Conservation (phyloP, 2,113 vertebrate genomes). For the Stigmatopora argus region DNA sequence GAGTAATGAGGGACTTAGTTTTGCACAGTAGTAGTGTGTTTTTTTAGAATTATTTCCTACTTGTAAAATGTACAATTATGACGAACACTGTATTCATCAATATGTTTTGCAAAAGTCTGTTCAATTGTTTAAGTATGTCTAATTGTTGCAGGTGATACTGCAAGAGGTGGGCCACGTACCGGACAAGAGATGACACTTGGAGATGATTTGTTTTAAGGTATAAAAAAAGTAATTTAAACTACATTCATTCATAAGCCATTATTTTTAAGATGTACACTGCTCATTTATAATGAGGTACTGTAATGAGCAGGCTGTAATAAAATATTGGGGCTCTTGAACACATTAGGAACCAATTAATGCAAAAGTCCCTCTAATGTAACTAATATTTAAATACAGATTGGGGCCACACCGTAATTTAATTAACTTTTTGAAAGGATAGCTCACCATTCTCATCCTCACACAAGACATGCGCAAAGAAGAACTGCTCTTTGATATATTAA, state of each 20-base stretch:
- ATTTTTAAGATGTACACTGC: not conserved
- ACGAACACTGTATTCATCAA: too few relatives aligned
- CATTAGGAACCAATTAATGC: conserved; percentile 6
- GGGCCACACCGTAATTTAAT: not conserved
- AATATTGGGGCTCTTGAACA: not conserved
- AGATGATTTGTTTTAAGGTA: not conserved
- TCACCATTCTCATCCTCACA: not conserved
- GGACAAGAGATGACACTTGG: not conserved
- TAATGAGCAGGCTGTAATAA: not conserved
- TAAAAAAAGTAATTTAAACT: not conserved
- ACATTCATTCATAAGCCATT: conserved; percentile 2
- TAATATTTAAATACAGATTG: conserved; percentile 6
- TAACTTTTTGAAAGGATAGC: not conserved
- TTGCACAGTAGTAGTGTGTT: too few relatives aligned
- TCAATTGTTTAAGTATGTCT: not conserved
- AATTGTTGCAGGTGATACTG: not conserved
- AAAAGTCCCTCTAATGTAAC: not conserved
- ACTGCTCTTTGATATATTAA: not conserved
- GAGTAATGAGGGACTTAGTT: not conserved
- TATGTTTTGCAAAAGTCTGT: too few relatives aligned
- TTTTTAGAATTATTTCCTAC: too few relatives aligned
- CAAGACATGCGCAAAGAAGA: not conserved
- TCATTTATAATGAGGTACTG: conserved; percentile 4
- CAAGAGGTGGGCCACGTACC: not conserved
- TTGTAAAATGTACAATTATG: too few relatives aligned